These are phyloP conservation scores for Pocillopora damicornis DNA, from an alignment of 64 coral and sea anemone species.

Conservation along the genomic window DNA sequence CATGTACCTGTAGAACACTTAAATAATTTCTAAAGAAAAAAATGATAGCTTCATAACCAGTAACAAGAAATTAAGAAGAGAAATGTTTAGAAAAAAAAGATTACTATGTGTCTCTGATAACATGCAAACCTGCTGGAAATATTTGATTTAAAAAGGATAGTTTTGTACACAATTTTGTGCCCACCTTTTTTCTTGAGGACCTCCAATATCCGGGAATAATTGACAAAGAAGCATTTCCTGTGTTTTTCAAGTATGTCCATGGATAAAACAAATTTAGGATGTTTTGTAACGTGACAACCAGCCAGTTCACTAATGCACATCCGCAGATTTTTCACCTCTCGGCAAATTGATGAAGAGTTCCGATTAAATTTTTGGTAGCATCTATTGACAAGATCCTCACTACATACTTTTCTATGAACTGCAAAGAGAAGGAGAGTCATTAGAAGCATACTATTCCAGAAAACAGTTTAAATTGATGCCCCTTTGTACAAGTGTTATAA, in stretches of 20 bases:
- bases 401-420: slow-evolving; percentile 63
- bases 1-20: too few species aligned
- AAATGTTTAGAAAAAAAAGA: too few species aligned
- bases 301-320: slow-evolving; percentile 47
- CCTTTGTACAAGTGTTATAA: too few species aligned
- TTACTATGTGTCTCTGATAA: too few species aligned
- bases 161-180: too few species aligned
- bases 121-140: too few species aligned
- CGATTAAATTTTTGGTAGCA: slow-evolving; percentile 66
- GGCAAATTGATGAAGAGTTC: slow-evolving; percentile 51
- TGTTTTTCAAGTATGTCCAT: slow-evolving; percentile 61
- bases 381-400: slow-evolving; percentile 51
- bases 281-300: slow-evolving; percentile 72
- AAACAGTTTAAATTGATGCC: too few species aligned
- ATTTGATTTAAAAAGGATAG: too few species aligned
- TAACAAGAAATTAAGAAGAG: too few species aligned
- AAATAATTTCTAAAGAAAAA: too few species aligned
- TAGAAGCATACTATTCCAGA: neutral
- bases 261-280: slow-evolving; percentile 65
- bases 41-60: too few species aligned
- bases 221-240: slow-evolving; percentile 78
- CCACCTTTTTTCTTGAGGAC: slow-evolving; percentile 62
- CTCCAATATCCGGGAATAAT: slow-evolving; percentile 74
- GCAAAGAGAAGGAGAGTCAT: slow-evolving; percentile 15
- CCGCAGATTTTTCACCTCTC: slow-evolving; percentile 70